Base-by-base conservation (phyloP, 1,140 invertebrate species). In the Neodiprion virginianus region DNA sequence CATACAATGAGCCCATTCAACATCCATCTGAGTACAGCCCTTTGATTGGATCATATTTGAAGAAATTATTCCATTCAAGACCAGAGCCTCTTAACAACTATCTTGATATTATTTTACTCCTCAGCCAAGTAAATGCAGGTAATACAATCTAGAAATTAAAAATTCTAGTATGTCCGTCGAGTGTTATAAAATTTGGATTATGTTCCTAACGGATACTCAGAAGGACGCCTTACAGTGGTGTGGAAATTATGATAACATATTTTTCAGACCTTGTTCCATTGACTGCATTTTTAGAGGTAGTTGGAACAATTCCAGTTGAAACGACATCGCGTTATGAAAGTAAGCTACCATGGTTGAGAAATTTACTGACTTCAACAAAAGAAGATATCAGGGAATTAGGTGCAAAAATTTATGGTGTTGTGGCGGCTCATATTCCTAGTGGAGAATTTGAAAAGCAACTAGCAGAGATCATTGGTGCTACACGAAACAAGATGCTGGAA, bases 311-410 rank as follows among this genome's bases (percentile, higher is more conserved):
- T 67, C 91, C 93, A 1, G 87, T 91, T 65, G 86, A 90, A 67
- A 89, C 94, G 79, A 87, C 92, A 8, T 81, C 89, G 12, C 86
- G 91, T 74, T 90, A 92, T 79, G 83, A 89, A 1, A 87, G 90
- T 28, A 89, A 94, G 67, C 81, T 93, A 14, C 88, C 90, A 40
- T 95, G 93, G 91, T 84, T 93, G 3, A 84, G 89, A 76, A 91
- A 90, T 76, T 88, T 94, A 69, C 90, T 95, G 69, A 91, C 89
- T 47, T 93, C 92, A n/a, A 92, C 90, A 9, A 93, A 93, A 77
- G 94, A 95, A 80, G 93, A 95, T 66, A 89, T 96, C n/a, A 88
- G 94, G 53, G 92, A 94, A 79, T 86, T 91, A 48, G 91, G 92
- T 7, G 91, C 94, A 1, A 89, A 93, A 74, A 88, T 96, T 71